Evolutionary conservation across 2,797 vertebrate genomes (phyloP), one percentile per base, ranked within the genome.

Genomic region (Percopsis omiscomaycus): DNA sequence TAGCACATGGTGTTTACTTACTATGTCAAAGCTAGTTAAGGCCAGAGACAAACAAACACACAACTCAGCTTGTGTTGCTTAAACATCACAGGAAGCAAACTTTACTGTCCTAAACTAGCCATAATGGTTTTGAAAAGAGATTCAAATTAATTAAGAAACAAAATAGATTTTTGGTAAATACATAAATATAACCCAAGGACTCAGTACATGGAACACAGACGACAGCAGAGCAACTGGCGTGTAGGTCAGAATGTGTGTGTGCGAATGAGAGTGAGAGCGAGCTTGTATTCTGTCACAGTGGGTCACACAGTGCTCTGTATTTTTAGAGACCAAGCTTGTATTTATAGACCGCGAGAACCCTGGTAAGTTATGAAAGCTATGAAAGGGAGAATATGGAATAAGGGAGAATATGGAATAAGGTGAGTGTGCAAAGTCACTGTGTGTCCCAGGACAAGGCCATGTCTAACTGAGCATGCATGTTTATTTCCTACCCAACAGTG

Each of bases 301-400:
- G 83, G 78, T 85, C 77, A 86, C 66, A 84, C 77, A 80, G 77
- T 74, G 44, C 78, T 74, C 81, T 80, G 79, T 87, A 89, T 88
- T 89, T 90, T 88, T 89, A 88, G 85, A 77, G 61, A 13, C 46
- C 71, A 61, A 28, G 77, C 67, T 45, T 66, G 68, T 91, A 91
- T 90, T 86, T 88, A 89, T 89, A 91, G 86, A 80, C 22, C 50
- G 66, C 64, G 65, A 76, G 79, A 85, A 78, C 77, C 78, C 78
- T 73, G 84, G 75, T 84, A 86, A 85, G 76, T 79, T 73, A 64
- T 47, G 22, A 22, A 22, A 14, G 30, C 63, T 51, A 49, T 45
- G 42, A 51, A 58, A 28, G 9, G 13, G 2, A 55, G 57, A 16
- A 68, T 61, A 73, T 69, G 72, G 71, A 74, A 73, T 46, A 6